Conservation (phyloP, 2,888 invertebrate species). For the Microplitis deprimator region DNA sequence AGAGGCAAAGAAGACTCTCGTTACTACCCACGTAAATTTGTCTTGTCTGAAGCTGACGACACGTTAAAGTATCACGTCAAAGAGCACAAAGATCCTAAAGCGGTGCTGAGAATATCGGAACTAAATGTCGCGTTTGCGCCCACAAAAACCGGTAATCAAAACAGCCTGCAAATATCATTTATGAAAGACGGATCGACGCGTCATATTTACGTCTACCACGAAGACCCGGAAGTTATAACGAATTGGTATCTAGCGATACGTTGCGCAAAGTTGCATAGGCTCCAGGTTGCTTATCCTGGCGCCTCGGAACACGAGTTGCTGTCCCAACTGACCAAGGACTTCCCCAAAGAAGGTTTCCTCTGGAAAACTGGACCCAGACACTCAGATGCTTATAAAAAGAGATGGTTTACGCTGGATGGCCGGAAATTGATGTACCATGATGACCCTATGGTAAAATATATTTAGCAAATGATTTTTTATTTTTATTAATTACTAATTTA, state of each 20-base stretch:
- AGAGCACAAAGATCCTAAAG: conserved; percentile 83
- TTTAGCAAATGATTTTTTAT: conserved; percentile 14
- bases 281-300: conserved; percentile 88
- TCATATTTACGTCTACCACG: conserved; percentile 90
- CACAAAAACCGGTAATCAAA: conserved; percentile 83
- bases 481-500: conserved; percentile 24
- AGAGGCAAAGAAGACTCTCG: conserved; percentile 89
- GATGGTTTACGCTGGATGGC: conserved; percentile 92
- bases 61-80: conserved; percentile 84
- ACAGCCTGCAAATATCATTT: conserved; percentile 88
- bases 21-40: conserved; percentile 87
- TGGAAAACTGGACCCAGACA: conserved; percentile 90
- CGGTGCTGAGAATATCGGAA: conserved; percentile 84
- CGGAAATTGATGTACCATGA: conserved; percentile 95
- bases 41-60: conserved; percentile 85
- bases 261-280: conserved; percentile 86
- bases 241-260: conserved; percentile 90
- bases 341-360: conserved; percentile 88
- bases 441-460: conserved; percentile 78
- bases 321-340: conserved; percentile 84
- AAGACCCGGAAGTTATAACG: conserved; percentile 87
- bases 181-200: conserved; percentile 88
- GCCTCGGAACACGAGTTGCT: conserved; percentile 81
- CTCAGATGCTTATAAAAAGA: conserved; percentile 85
- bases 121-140: conserved; percentile 89